Base-by-base conservation (phyloP, 1,140 invertebrate genomes). In the Drosophila serrata region DNA sequence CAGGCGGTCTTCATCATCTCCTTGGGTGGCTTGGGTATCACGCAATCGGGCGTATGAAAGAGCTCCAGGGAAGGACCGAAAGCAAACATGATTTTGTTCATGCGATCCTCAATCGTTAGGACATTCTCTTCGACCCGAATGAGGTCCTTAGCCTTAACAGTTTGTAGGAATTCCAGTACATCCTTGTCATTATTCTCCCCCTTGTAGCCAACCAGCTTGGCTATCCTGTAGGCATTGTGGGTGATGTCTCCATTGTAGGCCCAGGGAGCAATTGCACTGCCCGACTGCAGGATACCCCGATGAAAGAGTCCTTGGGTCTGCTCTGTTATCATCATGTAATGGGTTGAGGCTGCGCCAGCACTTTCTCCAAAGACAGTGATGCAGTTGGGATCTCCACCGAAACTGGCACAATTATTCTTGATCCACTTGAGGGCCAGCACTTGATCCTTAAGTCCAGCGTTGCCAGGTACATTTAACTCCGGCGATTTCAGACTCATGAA, bases 341-440 rank as follows among this genome's bases (percentile, higher is more conserved):
- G 93, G 0, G 93, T 93, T n/a, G 92, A 93, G 0, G 91, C 92
- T 6, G 55, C 93, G 0, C 94, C 94, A 17, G 94, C 93, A 27
- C 93, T 93, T 37, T 93, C 92, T 2, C 94, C 94, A 63, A 93
- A 93, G 0, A 94, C 77, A 0, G 94, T 94, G 4, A 94, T 91
- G 40, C 90, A 92, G 31, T 93, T 85, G 4, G 93, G 93, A 91
- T 94, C 92, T 2, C 94, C 94, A 15, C 94, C 94, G 67, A 94
- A 94, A 63, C 92, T 85, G 48, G 93, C 86, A 24, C 95, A 95
- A 79, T 96, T 96, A n/a, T 93, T 93, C 79, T 95, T 93, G 4
- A 96, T 93, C 94, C 94, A 95, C 74, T 93, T 93, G 3, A 95
- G 74, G 3, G 95, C 96, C 94, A 42, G 95, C 95, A 95, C 88